phyloP scores from a whole-genome alignment of 2,888 invertebrate genomes.

The Tipula unca region DNA sequence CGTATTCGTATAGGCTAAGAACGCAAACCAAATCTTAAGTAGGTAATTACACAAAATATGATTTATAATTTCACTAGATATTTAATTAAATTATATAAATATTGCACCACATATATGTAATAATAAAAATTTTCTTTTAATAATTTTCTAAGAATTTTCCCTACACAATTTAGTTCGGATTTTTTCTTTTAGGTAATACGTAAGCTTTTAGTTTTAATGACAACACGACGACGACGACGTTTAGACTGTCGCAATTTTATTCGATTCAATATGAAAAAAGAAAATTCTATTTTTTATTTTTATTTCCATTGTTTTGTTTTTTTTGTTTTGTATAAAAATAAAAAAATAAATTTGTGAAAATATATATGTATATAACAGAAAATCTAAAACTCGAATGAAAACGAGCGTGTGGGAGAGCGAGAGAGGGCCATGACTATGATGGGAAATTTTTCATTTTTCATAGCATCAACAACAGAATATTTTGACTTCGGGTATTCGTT shows the following conservation, averaged over 20 bases:
- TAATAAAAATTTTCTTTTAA: background rate
- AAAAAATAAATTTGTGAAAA: background rate
- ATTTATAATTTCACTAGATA: background rate
- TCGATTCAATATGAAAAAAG: slow-evolving; percentile 16
- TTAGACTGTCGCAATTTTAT: slow-evolving; percentile 21
- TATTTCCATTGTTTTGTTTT: background rate
- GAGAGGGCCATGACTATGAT: background rate
- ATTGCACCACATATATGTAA: background rate
- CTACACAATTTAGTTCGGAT: background rate
- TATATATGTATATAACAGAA: background rate
- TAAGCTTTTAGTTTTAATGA: background rate
- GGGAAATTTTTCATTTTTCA: background rate
- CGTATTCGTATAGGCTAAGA: background rate
- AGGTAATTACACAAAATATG: background rate
- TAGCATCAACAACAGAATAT: slow-evolving; percentile 3
- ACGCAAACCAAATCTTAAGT: background rate
- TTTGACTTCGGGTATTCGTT: slow-evolving; percentile 3
- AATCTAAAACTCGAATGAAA: background rate
- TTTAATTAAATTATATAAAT: background rate
- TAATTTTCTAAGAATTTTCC: background rate
- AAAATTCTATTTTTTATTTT: background rate
- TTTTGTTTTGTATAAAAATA: background rate
- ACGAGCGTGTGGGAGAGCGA: background rate
- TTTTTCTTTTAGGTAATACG: background rate
- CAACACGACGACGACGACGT: slow-evolving; percentile 20